Percentiles rank a stretch among this genome's conserved stretches.
These are phyloP conservation scores for Gryllus longicercus DNA, from an alignment of 2,888 invertebrate genomes.

Conservation along the genomic window DNA sequence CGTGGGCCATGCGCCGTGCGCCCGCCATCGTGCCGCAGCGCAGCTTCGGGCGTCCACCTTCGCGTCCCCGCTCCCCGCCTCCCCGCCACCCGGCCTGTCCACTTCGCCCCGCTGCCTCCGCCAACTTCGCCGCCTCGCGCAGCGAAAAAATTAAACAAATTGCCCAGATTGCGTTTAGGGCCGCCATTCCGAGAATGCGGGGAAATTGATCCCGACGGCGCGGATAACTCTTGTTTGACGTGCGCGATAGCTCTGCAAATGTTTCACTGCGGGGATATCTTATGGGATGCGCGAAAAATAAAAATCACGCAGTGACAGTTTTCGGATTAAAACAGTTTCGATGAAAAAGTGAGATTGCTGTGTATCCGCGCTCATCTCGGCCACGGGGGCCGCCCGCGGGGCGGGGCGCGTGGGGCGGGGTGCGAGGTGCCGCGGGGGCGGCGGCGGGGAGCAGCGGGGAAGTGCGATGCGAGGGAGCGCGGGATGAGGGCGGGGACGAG, in stretches of 20 bases:
- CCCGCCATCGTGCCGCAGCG: background rate
- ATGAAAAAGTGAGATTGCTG: conserved; percentile 35
- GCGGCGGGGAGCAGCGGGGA: background rate
- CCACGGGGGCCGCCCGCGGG: conserved; percentile 19
- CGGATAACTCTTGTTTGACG: conserved; percentile 34
- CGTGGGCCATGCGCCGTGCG: background rate
- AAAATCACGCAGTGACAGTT: conserved; percentile 35
- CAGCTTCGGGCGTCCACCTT: background rate
- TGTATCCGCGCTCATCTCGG: conserved; percentile 28
- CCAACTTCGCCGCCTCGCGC: conserved; percentile 4
- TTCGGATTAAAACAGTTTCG: conserved; percentile 36
- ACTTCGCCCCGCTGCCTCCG: background rate
- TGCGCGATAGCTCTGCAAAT: conserved; percentile 30
- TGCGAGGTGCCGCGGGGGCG: background rate
- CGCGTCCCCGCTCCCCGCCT: background rate
- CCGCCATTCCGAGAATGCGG: conserved; percentile 18
- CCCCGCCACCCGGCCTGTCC: background rate
- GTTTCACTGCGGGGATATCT: conserved; percentile 31
- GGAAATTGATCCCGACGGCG: conserved; percentile 24
- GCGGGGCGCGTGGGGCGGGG: background rate
- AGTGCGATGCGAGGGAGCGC: conserved; percentile 2
- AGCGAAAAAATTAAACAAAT: conserved; percentile 22
- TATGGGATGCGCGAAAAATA: conserved; percentile 34
- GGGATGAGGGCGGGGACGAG: background rate
- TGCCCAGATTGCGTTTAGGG: conserved; percentile 20